Conservation (phyloP, 2,888 invertebrate genomes). For the Acanthopleura granulata region DNA sequence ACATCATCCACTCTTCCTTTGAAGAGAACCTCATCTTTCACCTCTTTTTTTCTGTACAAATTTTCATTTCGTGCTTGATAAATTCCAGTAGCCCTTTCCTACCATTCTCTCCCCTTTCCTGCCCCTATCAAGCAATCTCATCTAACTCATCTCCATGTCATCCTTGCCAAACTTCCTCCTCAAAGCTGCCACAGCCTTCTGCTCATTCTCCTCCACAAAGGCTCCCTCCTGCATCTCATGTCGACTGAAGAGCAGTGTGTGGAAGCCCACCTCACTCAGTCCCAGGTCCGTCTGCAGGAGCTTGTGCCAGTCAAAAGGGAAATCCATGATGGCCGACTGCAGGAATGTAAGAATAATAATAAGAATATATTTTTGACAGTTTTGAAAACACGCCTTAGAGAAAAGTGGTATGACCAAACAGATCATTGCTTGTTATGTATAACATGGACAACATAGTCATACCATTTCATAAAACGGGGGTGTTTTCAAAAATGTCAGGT, state of each 20-base stretch:
- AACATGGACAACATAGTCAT: no score
- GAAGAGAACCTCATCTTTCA: no score
- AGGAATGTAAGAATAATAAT: no score
- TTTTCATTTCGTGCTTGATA: not conserved
- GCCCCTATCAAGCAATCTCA: not conserved
- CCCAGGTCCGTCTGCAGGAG: constrained; percentile 64
- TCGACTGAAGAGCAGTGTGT: constrained; percentile 58
- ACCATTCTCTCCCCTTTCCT: not conserved
- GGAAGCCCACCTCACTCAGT: constrained; percentile 59
- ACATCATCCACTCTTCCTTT: no score
- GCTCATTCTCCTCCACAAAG: constrained; percentile 60
- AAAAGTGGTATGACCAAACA: no score
- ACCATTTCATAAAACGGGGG: no score
- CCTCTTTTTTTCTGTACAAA: not conserved
- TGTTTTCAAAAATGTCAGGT: no score
- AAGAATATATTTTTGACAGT: no score
- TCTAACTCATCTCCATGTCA: not conserved
- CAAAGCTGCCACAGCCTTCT: constrained; percentile 59
- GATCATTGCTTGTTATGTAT: no score
- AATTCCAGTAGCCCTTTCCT: not conserved
- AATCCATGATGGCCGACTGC: constrained; percentile 38
- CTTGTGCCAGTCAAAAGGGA: constrained; percentile 54
- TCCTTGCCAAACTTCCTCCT: not conserved
- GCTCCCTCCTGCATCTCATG: constrained; percentile 66
- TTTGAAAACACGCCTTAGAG: no score